Base-by-base conservation (phyloP, 23 tunicate genomes). In the Oikopleura vanhoeffeni region DNA sequence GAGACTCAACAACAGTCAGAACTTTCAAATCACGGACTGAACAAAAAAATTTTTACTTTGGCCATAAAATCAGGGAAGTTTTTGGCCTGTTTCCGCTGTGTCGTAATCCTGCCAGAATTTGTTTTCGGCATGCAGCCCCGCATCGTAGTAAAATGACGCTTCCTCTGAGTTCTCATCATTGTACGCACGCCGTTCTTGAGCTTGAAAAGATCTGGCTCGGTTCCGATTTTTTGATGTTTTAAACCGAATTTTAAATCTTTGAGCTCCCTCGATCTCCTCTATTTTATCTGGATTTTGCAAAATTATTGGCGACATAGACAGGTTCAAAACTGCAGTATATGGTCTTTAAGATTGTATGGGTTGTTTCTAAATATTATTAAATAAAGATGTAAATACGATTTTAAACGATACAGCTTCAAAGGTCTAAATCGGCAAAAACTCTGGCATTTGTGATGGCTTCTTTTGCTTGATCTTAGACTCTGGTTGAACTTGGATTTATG, bases 391-490 rank as follows among this genome's bases (percentile, higher is more conserved):
- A 49, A 49, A 49, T 8, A 13, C 27, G 38, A 18, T 24, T 71
- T 28, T 71, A 18, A 71, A 33, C 79, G 34, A 2, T 13, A 71
- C 79, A 2, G 79, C 27, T 71, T 38, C 79, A 32, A 71, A 38
- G n/a, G n/a, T n/a, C n/a, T n/a, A n/a, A n/a, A n/a, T 13, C 27
- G 3, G 79, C 79, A 71, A 30, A 71, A 71, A 71, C 79, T 71
- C 32, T 71, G 4, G 79, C 34, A 30, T 18, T 71, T 30, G 4
- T 71, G 8, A n/a, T 8, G 60, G 8, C 60, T 49, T 18, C 18
- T 49, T 49, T 49, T n/a, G n/a, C n/a, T n/a, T n/a, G n/a, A n/a
- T n/a, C n/a, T n/a, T n/a, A n/a, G n/a, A n/a, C n/a, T n/a, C n/a
- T n/a, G n/a, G n/a, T n/a, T n/a, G n/a, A n/a, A n/a, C n/a, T n/a